Percentiles rank a stretch among this genome's conserved stretches.
phyloP scores from a whole-genome alignment of 1,140 invertebrate species.

The Chionoecetes opilio region DNA sequence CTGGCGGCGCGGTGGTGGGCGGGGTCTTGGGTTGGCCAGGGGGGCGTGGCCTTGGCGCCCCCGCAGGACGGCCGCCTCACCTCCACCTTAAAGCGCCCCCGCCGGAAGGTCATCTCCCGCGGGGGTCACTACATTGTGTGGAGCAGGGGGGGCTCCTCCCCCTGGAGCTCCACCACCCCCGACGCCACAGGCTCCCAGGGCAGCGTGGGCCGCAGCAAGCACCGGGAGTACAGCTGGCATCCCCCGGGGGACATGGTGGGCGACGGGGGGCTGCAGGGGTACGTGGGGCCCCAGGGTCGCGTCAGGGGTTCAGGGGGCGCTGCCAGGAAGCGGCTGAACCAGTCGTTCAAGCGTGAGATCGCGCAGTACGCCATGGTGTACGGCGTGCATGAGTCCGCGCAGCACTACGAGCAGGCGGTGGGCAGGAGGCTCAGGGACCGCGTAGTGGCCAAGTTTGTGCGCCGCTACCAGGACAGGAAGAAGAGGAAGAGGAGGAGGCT shows the following conservation, averaged over 20 bases:
- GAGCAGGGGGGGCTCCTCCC: constrained; percentile 67
- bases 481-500: constrained; percentile 66
- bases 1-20: neutral
- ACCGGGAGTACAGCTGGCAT: constrained; percentile 54
- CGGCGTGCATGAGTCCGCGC: neutral
- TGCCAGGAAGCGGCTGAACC: constrained; percentile 57
- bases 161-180: constrained; percentile 73
- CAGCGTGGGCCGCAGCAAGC: neutral
- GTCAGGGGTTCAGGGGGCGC: neutral
- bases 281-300: constrained; percentile 12
- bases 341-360: constrained; percentile 75
- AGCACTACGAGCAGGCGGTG: neutral
- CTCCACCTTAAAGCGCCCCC: constrained; percentile 6
- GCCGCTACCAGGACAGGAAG: constrained; percentile 64
- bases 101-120: constrained; percentile 71
- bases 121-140: constrained; percentile 73
- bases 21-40: neutral
- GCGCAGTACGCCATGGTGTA: constrained; percentile 69
- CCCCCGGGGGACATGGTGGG: constrained; percentile 31
- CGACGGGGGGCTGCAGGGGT: constrained; percentile 32
- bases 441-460: constrained; percentile 67
- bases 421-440: constrained; percentile 69
- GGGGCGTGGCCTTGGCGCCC: neutral
- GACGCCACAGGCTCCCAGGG: constrained; percentile 9
- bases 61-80: neutral